Percentiles rank a stretch among this genome's conserved stretches.
Conservation (phyloP, 2,797 vertebrate species). For the Gymnoscopelus braueri region DNA sequence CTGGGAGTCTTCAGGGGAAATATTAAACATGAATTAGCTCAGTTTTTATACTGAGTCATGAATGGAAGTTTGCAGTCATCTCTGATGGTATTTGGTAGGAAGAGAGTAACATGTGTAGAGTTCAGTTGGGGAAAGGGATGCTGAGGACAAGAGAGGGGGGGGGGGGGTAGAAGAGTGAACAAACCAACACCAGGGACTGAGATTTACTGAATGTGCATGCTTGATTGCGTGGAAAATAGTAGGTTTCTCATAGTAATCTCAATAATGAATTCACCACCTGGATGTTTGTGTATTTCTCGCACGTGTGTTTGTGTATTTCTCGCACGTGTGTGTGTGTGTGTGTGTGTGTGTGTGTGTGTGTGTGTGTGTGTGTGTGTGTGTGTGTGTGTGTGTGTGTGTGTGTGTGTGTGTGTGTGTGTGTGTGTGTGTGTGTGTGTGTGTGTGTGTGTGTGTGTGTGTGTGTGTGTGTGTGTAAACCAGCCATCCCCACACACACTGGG, state of each 20-base stretch:
- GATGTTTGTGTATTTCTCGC: neutral
- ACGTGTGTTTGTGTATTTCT: conserved; percentile 25
- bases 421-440: neutral
- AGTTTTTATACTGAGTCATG: no score
- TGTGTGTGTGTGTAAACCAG: no score
- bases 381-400: neutral
- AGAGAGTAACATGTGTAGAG: neutral
- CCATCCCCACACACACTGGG: no score
- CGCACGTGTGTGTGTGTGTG: conserved; percentile 30
- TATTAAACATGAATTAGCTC: neutral
- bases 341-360: neutral
- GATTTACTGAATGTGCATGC: no score
- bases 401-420: conserved; percentile 2
- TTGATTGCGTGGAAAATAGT: no score
- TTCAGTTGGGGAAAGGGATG: neutral
- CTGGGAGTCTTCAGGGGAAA: no score
- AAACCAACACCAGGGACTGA: no score
- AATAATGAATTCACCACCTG: conserved; percentile 34
- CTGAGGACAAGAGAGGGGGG: neutral
- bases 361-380: conserved; percentile 3
- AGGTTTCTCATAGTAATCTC: conserved; percentile 26
- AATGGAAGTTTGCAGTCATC: neutral
- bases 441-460: neutral
- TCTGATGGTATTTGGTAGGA: neutral
- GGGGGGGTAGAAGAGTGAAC: conserved; percentile 22